Conservation (phyloP, 2,888 invertebrate genomes). For the Steromphala cineraria region DNA sequence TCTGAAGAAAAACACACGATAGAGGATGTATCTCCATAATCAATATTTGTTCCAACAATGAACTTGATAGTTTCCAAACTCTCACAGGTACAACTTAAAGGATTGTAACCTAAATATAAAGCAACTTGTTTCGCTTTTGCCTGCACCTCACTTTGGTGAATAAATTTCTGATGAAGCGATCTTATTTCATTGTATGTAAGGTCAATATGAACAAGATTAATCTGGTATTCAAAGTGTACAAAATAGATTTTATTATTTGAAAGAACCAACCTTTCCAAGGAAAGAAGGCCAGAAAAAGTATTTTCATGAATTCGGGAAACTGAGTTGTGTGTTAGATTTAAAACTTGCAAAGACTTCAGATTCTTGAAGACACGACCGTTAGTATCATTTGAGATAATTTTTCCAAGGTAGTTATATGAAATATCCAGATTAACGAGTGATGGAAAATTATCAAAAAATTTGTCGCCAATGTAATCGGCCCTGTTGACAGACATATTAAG, state of each 20-base stretch:
- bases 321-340: slow-evolving; percentile 10
- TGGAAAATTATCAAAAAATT: slow-evolving; percentile 13
- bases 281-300: neutral
- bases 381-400: neutral
- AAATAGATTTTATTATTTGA: neutral
- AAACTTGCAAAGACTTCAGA: neutral
- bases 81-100: slow-evolving; percentile 4
- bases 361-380: slow-evolving; percentile 1
- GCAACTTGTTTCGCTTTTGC: neutral
- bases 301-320: neutral
- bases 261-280: neutral
- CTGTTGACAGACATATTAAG: slow-evolving; percentile 17
- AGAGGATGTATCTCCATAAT: neutral
- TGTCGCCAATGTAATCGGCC: neutral
- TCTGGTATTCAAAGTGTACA: neutral
- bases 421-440: neutral
- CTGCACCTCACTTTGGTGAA: neutral
- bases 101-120: neutral
- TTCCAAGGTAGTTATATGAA: neutral
- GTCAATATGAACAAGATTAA: slow-evolving; percentile 3
- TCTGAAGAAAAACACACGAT: neutral
- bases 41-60: neutral
- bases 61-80: slow-evolving; percentile 8
- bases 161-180: neutral
- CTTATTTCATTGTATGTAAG: neutral